Percentiles rank a stretch among this genome's conserved stretches.
phyloP scores from a whole-genome alignment of 2,113 vertebrate genomes.

The Syrmaticus mikado region DNA sequence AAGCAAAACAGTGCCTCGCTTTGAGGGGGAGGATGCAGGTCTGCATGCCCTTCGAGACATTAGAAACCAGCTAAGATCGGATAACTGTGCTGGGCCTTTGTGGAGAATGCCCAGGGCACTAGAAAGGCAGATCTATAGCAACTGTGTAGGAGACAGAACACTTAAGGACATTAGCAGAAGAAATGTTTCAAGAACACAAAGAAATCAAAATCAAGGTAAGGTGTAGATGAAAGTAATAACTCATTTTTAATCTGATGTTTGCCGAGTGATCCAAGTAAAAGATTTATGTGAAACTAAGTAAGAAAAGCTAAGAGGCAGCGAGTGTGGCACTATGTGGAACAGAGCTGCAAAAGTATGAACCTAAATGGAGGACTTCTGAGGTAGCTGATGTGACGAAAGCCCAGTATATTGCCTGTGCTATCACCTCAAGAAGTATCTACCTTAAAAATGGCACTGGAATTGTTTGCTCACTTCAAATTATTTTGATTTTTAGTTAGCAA shows the following conservation, averaged over 20 bases:
- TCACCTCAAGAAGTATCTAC: background rate
- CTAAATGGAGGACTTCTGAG: background rate
- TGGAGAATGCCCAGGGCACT: constrained; percentile 33
- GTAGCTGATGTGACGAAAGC: background rate
- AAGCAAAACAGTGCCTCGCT: background rate
- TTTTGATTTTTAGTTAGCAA: background rate
- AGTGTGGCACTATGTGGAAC: background rate
- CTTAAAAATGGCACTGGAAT: background rate
- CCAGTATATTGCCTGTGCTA: background rate
- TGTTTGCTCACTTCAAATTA: background rate
- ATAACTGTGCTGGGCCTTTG: constrained; percentile 18
- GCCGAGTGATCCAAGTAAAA: background rate
- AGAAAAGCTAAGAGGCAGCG: background rate
- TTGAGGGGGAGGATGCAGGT: background rate
- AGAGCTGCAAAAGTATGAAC: background rate
- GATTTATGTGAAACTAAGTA: background rate
- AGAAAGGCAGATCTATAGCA: constrained; percentile 64
- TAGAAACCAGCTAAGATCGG: constrained; percentile 70
- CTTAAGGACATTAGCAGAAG: constrained; percentile 56
- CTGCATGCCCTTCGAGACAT: constrained; percentile 74
- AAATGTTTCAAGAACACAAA: constrained; percentile 57
- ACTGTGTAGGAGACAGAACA: background rate
- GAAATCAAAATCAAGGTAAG: constrained; percentile 76
- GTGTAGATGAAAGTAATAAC: background rate
- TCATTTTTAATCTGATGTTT: background rate